A percentile compares a stretch with the other conserved stretches of the same genome.
phyloP scores from a whole-genome alignment of 2,113 vertebrate genomes.

The Maccullochella peelii region DNA sequence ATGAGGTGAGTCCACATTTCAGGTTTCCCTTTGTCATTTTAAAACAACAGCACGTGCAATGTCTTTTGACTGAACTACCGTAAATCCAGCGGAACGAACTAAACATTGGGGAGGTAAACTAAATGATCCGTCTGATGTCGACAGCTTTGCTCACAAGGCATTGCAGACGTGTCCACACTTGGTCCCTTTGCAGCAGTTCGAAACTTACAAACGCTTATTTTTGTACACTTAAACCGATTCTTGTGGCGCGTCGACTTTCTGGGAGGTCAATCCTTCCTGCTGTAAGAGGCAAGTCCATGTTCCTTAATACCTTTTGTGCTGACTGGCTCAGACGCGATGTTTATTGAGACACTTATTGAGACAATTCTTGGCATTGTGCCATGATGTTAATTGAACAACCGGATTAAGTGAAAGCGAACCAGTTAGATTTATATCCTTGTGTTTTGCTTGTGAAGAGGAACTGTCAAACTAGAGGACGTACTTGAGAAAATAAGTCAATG shows the following conservation, averaged over 20 bases:
- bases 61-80: too few species aligned
- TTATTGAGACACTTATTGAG: neutral
- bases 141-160: neutral
- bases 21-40: neutral
- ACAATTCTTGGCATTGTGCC: neutral
- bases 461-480: neutral
- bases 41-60: neutral
- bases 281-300: neutral
- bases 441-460: too few species aligned
- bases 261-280: neutral
- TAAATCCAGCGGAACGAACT: neutral
- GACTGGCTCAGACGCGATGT: neutral
- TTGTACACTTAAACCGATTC: too few species aligned
- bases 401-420: neutral
- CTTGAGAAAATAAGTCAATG: neutral
- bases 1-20: conserved; percentile 65
- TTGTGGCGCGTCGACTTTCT: too few species aligned
- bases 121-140: neutral
- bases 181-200: neutral
- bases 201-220: too few species aligned
- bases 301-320: too few species aligned
- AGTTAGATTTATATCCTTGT: neutral
- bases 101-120: neutral
- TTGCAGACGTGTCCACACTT: neutral
- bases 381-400: neutral